phyloP scores from a whole-genome alignment of 2,888 invertebrate genomes.

The Drosophila austrosaltans region DNA sequence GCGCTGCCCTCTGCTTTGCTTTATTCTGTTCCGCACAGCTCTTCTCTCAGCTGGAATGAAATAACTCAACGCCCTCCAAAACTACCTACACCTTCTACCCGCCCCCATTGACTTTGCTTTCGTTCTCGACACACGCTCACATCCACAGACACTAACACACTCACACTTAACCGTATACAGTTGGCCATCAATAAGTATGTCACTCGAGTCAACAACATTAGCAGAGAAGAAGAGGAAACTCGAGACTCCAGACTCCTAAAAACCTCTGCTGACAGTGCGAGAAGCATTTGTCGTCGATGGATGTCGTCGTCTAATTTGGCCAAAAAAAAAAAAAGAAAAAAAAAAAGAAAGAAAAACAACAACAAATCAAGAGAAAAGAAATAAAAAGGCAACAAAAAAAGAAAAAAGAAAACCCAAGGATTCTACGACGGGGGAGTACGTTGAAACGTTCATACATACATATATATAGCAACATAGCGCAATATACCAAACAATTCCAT shows the following conservation, averaged over 20 bases:
- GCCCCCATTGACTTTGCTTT: not conserved
- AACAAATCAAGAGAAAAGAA: constrained; percentile 58
- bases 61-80: not conserved
- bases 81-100: not conserved
- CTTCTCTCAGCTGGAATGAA: not conserved
- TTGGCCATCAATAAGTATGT: constrained; percentile 67
- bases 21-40: not conserved
- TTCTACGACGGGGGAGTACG: constrained; percentile 4
- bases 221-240: constrained; percentile 24
- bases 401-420: constrained; percentile 1
- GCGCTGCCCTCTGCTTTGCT: constrained; percentile 6
- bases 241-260: constrained; percentile 9
- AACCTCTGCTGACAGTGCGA: not conserved
- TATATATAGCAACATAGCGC: constrained; percentile 28
- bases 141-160: not conserved
- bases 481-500: constrained; percentile 77
- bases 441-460: not conserved
- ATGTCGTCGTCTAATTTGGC: constrained; percentile 68
- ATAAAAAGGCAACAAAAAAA: constrained; percentile 15
- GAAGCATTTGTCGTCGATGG: constrained; percentile 55
- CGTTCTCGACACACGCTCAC: not conserved
- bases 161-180: constrained; percentile 32
- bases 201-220: constrained; percentile 62
- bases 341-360: constrained; percentile 27
- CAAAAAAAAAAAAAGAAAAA: constrained; percentile 38